phyloP scores from a whole-genome alignment of 2,797 vertebrate genomes.

The Todus mexicanus region DNA sequence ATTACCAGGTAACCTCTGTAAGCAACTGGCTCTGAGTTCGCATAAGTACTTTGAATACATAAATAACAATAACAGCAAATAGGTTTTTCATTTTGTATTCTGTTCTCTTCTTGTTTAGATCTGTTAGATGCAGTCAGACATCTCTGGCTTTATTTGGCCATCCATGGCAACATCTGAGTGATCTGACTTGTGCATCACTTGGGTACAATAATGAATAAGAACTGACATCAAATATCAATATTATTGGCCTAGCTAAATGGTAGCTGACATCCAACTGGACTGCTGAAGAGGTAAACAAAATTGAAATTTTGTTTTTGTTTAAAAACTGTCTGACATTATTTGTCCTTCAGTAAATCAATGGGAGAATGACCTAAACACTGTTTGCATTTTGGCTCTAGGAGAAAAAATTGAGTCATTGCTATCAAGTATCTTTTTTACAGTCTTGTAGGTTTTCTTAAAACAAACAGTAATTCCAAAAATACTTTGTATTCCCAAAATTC shows the following conservation, averaged over 20 bases:
- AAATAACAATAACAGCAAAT: conserved; percentile 48
- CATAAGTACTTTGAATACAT: conserved; percentile 57
- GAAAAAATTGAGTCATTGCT: neutral
- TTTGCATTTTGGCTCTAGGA: conserved; percentile 18
- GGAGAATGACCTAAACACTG: conserved; percentile 28
- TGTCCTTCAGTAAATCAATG: conserved; percentile 71
- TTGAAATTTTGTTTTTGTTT: conserved; percentile 62
- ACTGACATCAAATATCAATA: conserved; percentile 77
- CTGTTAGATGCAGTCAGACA: conserved; percentile 36
- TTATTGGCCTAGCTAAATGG: conserved; percentile 74
- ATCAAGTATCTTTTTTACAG: neutral
- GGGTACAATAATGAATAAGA: conserved; percentile 72
- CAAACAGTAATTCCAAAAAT: neutral
- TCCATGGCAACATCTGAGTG: conserved; percentile 52
- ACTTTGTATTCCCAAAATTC: neutral
- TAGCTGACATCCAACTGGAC: conserved; percentile 70
- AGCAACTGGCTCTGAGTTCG: conserved; percentile 51
- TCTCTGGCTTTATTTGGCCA: conserved; percentile 43
- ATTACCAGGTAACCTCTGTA: conserved; percentile 49
- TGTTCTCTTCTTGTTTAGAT: conserved; percentile 50
- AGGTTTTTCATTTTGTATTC: conserved; percentile 48
- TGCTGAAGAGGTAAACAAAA: conserved; percentile 74
- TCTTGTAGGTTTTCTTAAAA: neutral
- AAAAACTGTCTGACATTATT: conserved; percentile 72
- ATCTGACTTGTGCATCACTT: conserved; percentile 68